Base-by-base conservation (phyloP, 35 echinoderm and acorn worm genomes). In the Ptychodera flava region DNA sequence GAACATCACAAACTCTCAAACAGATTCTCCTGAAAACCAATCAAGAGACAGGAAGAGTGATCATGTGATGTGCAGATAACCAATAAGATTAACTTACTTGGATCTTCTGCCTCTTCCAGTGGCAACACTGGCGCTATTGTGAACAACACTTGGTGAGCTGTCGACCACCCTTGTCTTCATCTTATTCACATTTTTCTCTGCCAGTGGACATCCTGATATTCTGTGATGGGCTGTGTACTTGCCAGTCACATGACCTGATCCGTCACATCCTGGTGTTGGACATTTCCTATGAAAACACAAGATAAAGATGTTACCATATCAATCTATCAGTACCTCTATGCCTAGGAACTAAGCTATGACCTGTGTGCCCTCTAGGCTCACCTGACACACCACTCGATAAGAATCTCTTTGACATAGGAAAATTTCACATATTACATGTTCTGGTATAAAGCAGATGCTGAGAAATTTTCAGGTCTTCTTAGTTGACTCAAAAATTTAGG, bases 181-280 rank as follows among this genome's bases (percentile, higher is more conserved):
- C 38, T 75, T 86, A 37, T 86, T 82, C 36, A 82, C 82, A 64
- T 97, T 97, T 84, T 93, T 89, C 81, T 93, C 94, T 2, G 93
- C 78, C 31, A 99, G 82, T 34, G 96, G 96, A 76, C 96, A 99
- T 77, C 96, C 96, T 29, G 96, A 99, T 28, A 94, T 87, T 85
- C 90, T 94, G 45, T 94, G 93, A 78, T 99, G 96, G 30, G 85
- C 78, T 0, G 96, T 88, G 83, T 94, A 99, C 82, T 94, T 99
- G 0, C 96, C 96, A 22, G 96, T 99, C 81, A 94, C 88, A 85
- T 99, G 96, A 79, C 96, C 96, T 30, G 88, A 90, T 0, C 96
- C 96, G 84, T 94, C 90, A 53, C 96, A 99, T 36, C 96, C 93
- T 34, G 87, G 82, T 31, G 96, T 99, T 32, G 96, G 96, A 90